A percentile compares a stretch with the other conserved stretches of the same genome.
Conservation (phyloP, 1,140 invertebrate species). For the Leptoteleia sp. region DNA sequence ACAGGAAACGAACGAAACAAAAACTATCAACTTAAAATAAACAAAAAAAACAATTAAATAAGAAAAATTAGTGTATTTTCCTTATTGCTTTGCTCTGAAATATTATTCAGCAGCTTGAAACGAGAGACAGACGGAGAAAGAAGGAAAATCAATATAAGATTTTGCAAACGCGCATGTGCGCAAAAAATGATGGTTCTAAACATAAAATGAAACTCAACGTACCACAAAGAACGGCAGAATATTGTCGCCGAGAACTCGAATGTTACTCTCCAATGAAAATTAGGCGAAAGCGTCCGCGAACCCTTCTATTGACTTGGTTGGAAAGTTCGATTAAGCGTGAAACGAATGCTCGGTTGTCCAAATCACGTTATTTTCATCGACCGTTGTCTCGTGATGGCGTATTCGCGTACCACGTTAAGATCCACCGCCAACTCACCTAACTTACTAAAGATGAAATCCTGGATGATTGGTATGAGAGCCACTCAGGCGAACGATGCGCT, state of each 20-base stretch:
- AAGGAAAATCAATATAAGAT: conserved; percentile 30
- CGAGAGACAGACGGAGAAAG: background rate
- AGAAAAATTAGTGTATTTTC: no score
- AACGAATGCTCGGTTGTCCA: background rate
- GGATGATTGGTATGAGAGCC: conserved; percentile 41
- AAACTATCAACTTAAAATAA: no score
- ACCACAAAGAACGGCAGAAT: conserved; percentile 36
- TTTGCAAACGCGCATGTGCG: conserved; percentile 27
- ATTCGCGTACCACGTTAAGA: conserved; percentile 34
- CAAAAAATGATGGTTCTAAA: conserved; percentile 39
- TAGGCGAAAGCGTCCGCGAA: background rate
- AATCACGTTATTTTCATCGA: conserved; percentile 17
- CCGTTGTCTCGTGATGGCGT: conserved; percentile 7
- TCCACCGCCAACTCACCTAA: conserved; percentile 55
- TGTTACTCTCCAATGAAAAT: conserved; percentile 17
- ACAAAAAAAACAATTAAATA: no score
- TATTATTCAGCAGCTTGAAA: no score
- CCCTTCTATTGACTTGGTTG: background rate
- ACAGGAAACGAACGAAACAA: no score
- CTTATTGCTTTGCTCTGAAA: background rate
- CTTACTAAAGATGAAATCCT: conserved; percentile 42
- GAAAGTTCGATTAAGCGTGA: background rate
- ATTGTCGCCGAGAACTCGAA: conserved; percentile 25
- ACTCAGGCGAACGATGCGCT: conserved; percentile 32
- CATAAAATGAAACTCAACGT: conserved; percentile 55